phyloP scores from a whole-genome alignment of 2,113 vertebrate species.

The Pungitius pungitius region DNA sequence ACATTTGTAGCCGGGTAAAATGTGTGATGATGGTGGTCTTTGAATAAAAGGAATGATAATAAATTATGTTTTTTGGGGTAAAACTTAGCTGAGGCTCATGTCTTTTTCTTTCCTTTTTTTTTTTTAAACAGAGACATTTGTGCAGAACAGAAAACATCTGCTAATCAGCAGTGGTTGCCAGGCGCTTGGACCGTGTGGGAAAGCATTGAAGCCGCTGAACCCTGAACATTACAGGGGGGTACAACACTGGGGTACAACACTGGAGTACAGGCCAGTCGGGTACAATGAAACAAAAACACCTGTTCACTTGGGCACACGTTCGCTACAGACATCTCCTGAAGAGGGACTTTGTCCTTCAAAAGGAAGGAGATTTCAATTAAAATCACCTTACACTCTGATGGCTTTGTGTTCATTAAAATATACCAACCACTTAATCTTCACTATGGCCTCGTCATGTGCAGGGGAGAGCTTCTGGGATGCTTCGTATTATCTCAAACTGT shows the following conservation, averaged over 20 bases:
- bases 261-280: constrained; percentile 3
- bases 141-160: not conserved
- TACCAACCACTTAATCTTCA: constrained; percentile 91
- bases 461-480: constrained; percentile 86
- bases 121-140: constrained; percentile 1
- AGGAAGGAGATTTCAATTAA: constrained; percentile 93
- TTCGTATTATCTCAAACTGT: constrained; percentile 86
- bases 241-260: too few species aligned
- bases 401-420: constrained; percentile 93
- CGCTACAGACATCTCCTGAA: constrained; percentile 78
- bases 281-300: constrained; percentile 32
- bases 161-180: not conserved
- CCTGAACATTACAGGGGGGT: not conserved
- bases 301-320: constrained; percentile 82
- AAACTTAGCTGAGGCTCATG: constrained; percentile 32
- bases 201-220: not conserved
- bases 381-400: constrained; percentile 90
- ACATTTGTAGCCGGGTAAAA: constrained; percentile 89
- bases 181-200: not conserved
- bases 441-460: constrained; percentile 86
- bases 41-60: constrained; percentile 86
- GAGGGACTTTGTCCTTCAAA: constrained; percentile 68
- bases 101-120: constrained; percentile 3
- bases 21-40: constrained; percentile 91
- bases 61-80: constrained; percentile 88